A percentile compares a stretch with the other conserved stretches of the same genome.
phyloP scores from a whole-genome alignment of 2,113 vertebrate genomes.

The Trematocara marginatum region DNA sequence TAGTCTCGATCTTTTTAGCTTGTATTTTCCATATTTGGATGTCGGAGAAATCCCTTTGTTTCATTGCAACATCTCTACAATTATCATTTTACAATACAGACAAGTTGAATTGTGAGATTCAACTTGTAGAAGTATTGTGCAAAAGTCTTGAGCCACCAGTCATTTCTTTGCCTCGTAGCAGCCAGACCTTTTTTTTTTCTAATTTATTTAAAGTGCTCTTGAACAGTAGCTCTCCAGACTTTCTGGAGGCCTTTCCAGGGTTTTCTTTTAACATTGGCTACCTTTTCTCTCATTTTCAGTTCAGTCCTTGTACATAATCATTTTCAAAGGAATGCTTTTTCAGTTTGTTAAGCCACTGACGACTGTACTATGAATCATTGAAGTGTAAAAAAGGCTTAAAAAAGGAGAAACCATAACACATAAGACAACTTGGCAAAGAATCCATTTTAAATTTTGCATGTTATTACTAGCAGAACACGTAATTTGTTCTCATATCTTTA shows the following conservation, averaged over 20 bases:
- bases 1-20: not conserved
- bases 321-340: not conserved
- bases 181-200: not conserved
- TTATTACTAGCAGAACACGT: not conserved
- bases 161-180: not conserved
- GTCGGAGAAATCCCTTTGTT: not conserved
- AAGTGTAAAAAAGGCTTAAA: not conserved
- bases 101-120: not conserved
- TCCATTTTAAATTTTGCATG: not conserved
- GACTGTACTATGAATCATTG: not conserved
- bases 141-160: not conserved
- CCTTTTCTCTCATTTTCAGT: not conserved
- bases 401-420: not conserved
- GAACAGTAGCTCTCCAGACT: not conserved
- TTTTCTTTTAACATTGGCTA: not conserved
- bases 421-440: not conserved
- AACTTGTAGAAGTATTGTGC: not conserved
- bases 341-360: not conserved
- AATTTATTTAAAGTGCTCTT: not conserved
- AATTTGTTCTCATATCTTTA: not conserved
- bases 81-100: not conserved
- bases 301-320: not conserved
- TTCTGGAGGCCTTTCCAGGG: not conserved
- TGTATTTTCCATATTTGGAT: not conserved
- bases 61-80: not conserved